Conservation (phyloP, 92 coral and sea anemone genomes). For the Paragorgia papillata region DNA sequence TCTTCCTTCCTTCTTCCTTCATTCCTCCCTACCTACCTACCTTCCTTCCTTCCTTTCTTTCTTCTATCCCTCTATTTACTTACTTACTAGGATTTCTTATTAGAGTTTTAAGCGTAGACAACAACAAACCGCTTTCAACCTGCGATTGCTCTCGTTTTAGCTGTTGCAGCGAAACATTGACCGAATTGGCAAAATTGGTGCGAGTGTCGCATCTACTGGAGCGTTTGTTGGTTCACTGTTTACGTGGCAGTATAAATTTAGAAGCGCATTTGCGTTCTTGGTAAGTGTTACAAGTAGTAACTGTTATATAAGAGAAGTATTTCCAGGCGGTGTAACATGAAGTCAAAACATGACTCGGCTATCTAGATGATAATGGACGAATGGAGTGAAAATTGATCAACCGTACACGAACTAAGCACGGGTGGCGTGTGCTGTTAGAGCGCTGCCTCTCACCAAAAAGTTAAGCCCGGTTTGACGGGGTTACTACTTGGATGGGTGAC, state of each 20-base stretch:
- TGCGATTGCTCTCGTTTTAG: conserved; percentile 62
- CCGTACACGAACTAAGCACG: too few relatives aligned
- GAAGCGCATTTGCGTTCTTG: conserved; percentile 93
- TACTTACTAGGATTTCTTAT: too few relatives aligned
- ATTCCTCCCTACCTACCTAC: background rate
- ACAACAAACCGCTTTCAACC: too few relatives aligned
- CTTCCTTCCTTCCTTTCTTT: background rate
- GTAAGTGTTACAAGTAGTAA: conserved; percentile 50
- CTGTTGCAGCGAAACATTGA: conserved; percentile 96
- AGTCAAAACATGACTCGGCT: too few relatives aligned
- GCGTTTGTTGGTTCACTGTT: conserved; percentile 90
- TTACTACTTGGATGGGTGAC: too few relatives aligned
- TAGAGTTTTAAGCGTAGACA: too few relatives aligned
- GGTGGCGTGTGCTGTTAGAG: too few relatives aligned
- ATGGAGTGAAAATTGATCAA: too few relatives aligned
- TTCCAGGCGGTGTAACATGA: background rate
- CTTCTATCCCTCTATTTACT: background rate
- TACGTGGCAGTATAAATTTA: conserved; percentile 98
- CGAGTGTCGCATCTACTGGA: conserved; percentile 91
- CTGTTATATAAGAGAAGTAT: background rate
- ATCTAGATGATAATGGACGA: too few relatives aligned
- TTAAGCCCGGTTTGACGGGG: too few relatives aligned
- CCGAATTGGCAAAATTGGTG: conserved; percentile 92
- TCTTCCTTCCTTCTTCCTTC: background rate
- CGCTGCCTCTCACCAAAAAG: too few relatives aligned